Conservation (phyloP, 1,140 invertebrate genomes). For the Sinonovacula constricta region DNA sequence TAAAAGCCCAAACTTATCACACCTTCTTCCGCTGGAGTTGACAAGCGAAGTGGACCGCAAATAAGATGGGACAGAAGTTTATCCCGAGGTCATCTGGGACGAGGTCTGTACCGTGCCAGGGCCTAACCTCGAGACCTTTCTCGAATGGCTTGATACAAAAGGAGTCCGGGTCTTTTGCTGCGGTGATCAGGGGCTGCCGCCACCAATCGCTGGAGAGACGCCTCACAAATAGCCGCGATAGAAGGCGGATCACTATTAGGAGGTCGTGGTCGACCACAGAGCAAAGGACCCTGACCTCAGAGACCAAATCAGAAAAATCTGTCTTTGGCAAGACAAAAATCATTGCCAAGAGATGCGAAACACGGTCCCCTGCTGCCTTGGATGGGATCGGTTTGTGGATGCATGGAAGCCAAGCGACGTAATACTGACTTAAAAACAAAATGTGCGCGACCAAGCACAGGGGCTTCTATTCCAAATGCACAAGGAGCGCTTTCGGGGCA, state of each 20-base stretch:
- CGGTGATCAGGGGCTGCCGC: background rate
- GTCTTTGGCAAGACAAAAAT: too few relatives aligned
- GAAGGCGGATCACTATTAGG: background rate
- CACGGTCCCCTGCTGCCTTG: too few relatives aligned
- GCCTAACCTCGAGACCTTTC: background rate
- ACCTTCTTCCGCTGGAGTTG: background rate
- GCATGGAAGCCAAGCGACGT: too few relatives aligned
- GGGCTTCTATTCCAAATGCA: too few relatives aligned
- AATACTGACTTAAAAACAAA: too few relatives aligned
- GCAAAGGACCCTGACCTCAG: too few relatives aligned
- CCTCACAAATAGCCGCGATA: background rate
- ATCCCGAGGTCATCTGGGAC: background rate
- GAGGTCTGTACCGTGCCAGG: background rate
- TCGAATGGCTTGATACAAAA: background rate
- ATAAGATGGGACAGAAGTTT: background rate
- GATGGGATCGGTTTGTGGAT: too few relatives aligned
- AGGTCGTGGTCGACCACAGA: background rate
- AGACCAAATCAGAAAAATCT: too few relatives aligned
- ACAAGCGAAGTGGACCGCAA: background rate
- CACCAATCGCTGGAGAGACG: background rate
- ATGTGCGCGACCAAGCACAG: too few relatives aligned
- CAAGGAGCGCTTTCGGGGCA: too few relatives aligned
- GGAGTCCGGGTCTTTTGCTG: background rate
- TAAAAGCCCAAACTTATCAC: background rate
- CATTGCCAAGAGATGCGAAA: too few relatives aligned